Conservation (phyloP, 2,113 vertebrate species). For the Bubo blakistoni region DNA sequence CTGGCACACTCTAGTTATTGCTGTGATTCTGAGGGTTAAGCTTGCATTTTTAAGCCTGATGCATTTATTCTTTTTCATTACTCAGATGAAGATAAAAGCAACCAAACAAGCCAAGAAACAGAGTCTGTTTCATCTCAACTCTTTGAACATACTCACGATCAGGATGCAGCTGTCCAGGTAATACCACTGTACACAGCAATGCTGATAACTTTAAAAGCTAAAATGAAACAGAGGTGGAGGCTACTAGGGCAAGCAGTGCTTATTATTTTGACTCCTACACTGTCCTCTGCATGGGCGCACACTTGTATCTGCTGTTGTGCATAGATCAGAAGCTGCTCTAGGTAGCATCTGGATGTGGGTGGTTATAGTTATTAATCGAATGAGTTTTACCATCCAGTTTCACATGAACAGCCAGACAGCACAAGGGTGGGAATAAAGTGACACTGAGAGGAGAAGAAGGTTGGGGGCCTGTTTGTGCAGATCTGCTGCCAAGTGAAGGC, state of each 20-base stretch:
- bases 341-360: not conserved
- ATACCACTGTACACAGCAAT: not conserved
- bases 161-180: conserved; percentile 43
- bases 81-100: conserved; percentile 33
- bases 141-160: not conserved
- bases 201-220: not conserved
- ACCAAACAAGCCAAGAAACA: not conserved
- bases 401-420: not conserved
- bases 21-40: not conserved
- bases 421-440: not conserved
- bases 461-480: not conserved
- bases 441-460: not conserved
- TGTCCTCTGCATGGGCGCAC: not conserved
- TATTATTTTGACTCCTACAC: not conserved
- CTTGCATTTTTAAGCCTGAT: not conserved
- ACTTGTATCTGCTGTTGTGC: not conserved
- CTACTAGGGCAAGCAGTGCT: not conserved
- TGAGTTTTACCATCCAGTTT: not conserved
- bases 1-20: not conserved
- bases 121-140: not conserved
- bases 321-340: not conserved
- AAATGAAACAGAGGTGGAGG: not conserved
- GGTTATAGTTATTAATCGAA: not conserved
- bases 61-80: not conserved
- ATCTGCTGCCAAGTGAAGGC: not conserved